A percentile compares a stretch with the other conserved stretches of the same genome.
Conservation (phyloP, 2,113 vertebrate genomes). For the Nothoprocta pentlandii region DNA sequence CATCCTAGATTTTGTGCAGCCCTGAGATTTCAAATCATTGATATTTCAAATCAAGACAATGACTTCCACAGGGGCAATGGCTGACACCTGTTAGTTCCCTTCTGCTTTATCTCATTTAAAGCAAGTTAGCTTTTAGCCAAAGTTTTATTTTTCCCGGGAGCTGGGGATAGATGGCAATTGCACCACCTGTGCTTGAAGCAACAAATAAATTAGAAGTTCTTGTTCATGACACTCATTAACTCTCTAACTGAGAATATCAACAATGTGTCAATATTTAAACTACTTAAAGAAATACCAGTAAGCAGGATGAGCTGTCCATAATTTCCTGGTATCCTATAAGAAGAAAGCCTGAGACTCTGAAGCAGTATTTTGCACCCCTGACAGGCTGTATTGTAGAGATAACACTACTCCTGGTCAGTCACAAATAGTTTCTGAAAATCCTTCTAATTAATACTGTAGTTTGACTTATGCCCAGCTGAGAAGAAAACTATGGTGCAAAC, state of each 20-base stretch:
- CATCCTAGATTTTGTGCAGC: neutral
- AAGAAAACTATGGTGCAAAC: neutral
- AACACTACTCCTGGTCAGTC: rapidly evolving
- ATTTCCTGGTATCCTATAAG: neutral
- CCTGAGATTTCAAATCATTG: neutral
- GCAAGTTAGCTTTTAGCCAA: neutral
- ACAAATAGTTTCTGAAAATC: neutral
- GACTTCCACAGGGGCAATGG: neutral
- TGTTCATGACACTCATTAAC: neutral
- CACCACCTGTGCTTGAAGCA: neutral
- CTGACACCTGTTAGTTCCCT: neutral
- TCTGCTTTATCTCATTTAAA: neutral
- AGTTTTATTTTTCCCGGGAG: neutral
- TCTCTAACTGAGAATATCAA: neutral
- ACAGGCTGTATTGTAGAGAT: neutral
- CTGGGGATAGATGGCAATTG: neutral
- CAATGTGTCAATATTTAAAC: neutral
- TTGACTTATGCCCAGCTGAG: neutral
- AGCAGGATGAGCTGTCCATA: neutral
- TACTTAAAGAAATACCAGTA: neutral
- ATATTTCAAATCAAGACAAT: neutral
- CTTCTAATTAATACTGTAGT: neutral
- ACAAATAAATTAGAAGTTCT: neutral
- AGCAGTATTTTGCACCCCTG: neutral
- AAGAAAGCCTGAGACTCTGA: neutral